Percentiles rank a stretch among this genome's conserved stretches.
Evolutionary conservation across 1,140 invertebrate genomes (phyloP).

Genomic region (Choristoneura fumiferana): DNA sequence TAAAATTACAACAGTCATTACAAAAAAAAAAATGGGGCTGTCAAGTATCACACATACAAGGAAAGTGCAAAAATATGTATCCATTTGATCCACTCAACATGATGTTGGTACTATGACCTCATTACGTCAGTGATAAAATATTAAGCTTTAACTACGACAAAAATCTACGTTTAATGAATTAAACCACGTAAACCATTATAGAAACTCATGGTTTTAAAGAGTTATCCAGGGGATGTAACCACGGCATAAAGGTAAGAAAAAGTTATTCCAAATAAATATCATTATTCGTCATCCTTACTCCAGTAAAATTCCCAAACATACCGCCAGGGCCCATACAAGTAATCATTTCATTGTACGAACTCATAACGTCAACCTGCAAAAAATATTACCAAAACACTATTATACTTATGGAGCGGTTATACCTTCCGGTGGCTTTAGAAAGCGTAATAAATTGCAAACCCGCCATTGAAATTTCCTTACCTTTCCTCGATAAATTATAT

Average conservation of each 20-base stretch:
- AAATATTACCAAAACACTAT: slow-evolving; percentile 9
- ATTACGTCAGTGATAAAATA: too few species aligned
- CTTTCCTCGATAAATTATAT: slow-evolving; percentile 70
- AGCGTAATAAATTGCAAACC: background rate
- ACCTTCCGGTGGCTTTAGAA: background rate
- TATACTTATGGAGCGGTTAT: slow-evolving; percentile 2
- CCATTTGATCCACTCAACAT: too few species aligned
- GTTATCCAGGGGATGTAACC: too few species aligned
- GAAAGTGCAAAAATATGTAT: too few species aligned
- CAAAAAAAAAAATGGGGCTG: too few species aligned
- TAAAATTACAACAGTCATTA: slow-evolving; percentile 35
- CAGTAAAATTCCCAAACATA: slow-evolving; percentile 73
- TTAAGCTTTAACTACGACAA: too few species aligned
- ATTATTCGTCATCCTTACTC: slow-evolving; percentile 41
- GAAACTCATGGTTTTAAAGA: too few species aligned
- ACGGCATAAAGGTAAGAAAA: too few species aligned
- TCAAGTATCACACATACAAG: too few species aligned
- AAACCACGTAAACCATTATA: too few species aligned
- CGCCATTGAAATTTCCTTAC: slow-evolving; percentile 28
- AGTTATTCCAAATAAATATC: background rate
- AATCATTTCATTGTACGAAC: slow-evolving; percentile 70
- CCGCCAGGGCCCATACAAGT: slow-evolving; percentile 71
- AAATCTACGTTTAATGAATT: too few species aligned
- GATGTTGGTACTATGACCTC: too few species aligned
- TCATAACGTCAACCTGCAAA: slow-evolving; percentile 61